Base-by-base conservation (phyloP, 2,113 vertebrate species). In the Psammodynastes pulverulentus region DNA sequence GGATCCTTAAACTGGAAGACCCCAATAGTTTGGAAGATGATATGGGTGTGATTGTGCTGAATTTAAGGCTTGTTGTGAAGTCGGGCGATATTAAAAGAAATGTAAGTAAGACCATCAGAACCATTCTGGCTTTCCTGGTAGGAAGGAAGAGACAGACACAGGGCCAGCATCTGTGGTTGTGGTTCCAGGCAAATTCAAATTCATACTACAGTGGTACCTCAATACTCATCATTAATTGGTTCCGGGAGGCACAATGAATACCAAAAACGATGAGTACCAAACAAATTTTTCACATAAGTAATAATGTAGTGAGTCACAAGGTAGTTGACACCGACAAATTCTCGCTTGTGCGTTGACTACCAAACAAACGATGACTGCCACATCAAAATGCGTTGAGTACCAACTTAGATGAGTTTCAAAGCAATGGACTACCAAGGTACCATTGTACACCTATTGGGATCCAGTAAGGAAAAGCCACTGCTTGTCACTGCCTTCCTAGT, bases 21-120 rank as follows among this genome's bases (percentile, higher is more conserved):
- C 98, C 98, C 17, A 99, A 98, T 97, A 99, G 98, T 95, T 98
- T 98, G 94, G 99, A 99, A 95, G 96, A 98, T 15, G 98, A 99
- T 95, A 99, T 99, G 98, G 99, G 99, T 51, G 98, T 98, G 86
- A 98, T 99, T 88, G 34, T 98, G 29, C 96, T 99, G 95, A 98
- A 99, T 29, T 84, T 98, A 94, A 98, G 97, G 94, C 96, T 99
- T 39, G 97, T 98, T 90, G 97, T 98, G 84, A 98, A 98, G 94
- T 98, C 98, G 86, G 98, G 98, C 90, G 98, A 99, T 90, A 97
- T 98, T 95, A 99, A 99, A 97, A 98, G 97, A 97, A 98, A 98
- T 92, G 98, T 98, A 97, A 98, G 97, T 96, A 87, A 23, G 94
- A 34, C 4, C 17, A 17, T 34, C 29, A 34, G 94, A 94, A 6